Evolutionary conservation across 2,888 invertebrate species (phyloP), one percentile per base, ranked within the genome.

Genomic region (Leistus spinibarbis): DNA sequence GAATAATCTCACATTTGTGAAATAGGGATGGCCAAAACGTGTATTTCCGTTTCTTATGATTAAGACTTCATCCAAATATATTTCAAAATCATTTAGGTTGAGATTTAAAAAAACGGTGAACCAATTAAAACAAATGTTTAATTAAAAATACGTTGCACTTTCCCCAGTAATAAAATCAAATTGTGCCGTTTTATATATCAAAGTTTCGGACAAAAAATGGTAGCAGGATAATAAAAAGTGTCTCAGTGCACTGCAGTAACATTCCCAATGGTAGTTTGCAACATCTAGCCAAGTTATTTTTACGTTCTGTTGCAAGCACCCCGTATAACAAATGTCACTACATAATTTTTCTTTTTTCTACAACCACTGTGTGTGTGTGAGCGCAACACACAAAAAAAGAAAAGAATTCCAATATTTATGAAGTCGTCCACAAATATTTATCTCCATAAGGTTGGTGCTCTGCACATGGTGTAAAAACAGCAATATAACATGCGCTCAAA

Each of bases 261-360:
- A 23, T 69, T 69, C 69, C 19, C 57, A 66, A 66, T 24, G 54
- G 17, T 53, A 40, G 40, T 53, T 19, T 69, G 69, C 40, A 60
- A 69, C 54, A 60, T 69, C 60, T 27, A 60, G 57, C 60, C 57
- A 19, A 60, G 60, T 27, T 60, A 69, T 69, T 69, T 40, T 69
- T 57, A 69, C 69, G 69, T 69, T 57, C 66, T 22, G 27, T 53
- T 56, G 56, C 24, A 69, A 69, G 24, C 20, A 57, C 70, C 53
- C 22, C n/a, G 63, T 65, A 54, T 65, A 71, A 71, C 71, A 64
- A 71, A 64, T 71, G 65, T 54, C 54, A 54, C 54, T 54, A 71
- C 71, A 71, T 71, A 63, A 71, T 71, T 71, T 71, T 71, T 40
- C 54, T 60, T 65, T 71, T 71, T 60, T 71, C 56, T 65, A 64